phyloP scores from a whole-genome alignment of 2,888 invertebrate genomes.

The Hypselothyrea guttata region DNA sequence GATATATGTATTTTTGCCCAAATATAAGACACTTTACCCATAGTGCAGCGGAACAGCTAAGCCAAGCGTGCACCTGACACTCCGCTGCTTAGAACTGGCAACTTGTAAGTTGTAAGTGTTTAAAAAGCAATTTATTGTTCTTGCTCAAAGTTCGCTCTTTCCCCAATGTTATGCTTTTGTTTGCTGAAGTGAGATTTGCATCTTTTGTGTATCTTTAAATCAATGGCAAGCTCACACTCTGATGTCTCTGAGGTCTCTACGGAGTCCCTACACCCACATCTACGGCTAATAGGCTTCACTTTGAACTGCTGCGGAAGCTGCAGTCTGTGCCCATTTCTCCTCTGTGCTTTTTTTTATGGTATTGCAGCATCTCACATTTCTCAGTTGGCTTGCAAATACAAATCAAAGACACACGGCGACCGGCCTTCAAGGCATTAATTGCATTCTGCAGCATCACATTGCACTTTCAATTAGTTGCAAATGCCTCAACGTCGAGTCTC shows the following conservation, averaged over 20 bases:
- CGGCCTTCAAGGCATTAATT: slow-evolving; percentile 79
- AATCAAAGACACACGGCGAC: slow-evolving; percentile 57
- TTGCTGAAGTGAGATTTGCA: neutral
- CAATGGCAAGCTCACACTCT: too few species aligned
- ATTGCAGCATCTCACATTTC: slow-evolving; percentile 28
- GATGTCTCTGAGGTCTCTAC: too few species aligned
- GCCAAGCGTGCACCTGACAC: slow-evolving; percentile 58
- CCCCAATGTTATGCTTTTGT: neutral
- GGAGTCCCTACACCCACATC: too few species aligned
- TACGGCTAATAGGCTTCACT: slow-evolving; percentile 1
- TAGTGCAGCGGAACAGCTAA: slow-evolving; percentile 31
- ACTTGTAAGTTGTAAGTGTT: slow-evolving; percentile 71
- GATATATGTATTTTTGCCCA: too few species aligned
- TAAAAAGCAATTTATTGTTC: slow-evolving; percentile 76
- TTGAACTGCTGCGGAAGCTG: slow-evolving; percentile 25
- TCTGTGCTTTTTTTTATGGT: slow-evolving; percentile 7
- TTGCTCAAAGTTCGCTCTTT: slow-evolving; percentile 26
- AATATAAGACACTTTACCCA: too few species aligned
- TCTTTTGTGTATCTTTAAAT: neutral
- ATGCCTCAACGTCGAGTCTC: slow-evolving; percentile 58
- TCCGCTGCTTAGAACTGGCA: slow-evolving; percentile 22
- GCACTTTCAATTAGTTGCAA: slow-evolving; percentile 81
- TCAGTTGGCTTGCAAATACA: slow-evolving; percentile 39
- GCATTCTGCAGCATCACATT: slow-evolving; percentile 80
- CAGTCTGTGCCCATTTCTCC: neutral